Percentiles rank a stretch among this genome's conserved stretches.
Conservation (phyloP, 2,113 vertebrate species). For the Benitochromis conjunctus region DNA sequence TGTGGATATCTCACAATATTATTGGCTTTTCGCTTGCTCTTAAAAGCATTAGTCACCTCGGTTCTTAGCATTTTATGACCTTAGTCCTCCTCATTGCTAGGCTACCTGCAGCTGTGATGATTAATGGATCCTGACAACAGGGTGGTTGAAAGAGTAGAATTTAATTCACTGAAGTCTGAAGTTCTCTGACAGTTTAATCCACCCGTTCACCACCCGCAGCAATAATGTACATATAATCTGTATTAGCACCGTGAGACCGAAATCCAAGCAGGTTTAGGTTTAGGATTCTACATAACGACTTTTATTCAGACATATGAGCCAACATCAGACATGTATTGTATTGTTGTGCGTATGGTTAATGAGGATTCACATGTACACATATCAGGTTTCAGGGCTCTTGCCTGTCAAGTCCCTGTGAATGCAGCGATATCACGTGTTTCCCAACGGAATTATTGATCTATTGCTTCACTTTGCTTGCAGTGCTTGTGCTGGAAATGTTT, state of each 20-base stretch:
- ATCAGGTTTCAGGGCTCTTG: neutral
- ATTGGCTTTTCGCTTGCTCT: neutral
- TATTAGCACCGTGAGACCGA: neutral
- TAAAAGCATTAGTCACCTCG: neutral
- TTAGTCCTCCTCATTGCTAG: conserved; percentile 1
- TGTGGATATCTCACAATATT: neutral
- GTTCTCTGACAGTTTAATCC: neutral
- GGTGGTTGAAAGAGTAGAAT: conserved; percentile 25
- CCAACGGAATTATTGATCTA: neutral
- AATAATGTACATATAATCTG: neutral
- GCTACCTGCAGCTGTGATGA: conserved; percentile 29
- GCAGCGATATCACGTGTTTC: neutral
- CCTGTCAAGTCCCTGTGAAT: neutral
- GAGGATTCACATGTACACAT: neutral
- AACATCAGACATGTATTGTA: neutral
- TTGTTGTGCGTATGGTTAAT: neutral
- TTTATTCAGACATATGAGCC: neutral
- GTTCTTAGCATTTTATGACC: conserved; percentile 9
- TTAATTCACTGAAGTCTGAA: conserved; percentile 33
- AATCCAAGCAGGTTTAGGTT: neutral
- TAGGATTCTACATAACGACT: neutral
- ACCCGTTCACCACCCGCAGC: neutral
- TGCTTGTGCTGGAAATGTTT: neutral
- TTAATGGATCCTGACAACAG: conserved; percentile 41
- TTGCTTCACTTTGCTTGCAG: neutral